Evolutionary conservation across 2,797 vertebrate genomes (phyloP), one percentile per base, ranked within the genome.

Genomic region (Scyliorhinus canicula): DNA sequence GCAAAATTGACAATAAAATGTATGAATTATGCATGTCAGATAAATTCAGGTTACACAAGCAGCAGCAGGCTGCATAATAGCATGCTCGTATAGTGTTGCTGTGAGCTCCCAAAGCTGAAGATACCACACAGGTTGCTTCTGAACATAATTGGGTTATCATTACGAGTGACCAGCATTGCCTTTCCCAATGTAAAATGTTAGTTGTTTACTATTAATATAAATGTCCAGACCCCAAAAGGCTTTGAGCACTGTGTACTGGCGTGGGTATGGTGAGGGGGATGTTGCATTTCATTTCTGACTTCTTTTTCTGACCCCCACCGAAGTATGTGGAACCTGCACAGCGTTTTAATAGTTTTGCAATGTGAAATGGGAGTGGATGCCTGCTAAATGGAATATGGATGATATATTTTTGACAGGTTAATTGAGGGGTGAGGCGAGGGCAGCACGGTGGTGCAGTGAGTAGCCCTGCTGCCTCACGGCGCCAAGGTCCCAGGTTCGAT

Each of bases 11-110:
- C 96, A 96, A 95, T 95, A 95, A 96, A 95, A 93, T 79, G 31
- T 95, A 97, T 98, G 97, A 97, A 97, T 98, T 97, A 98, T 98
- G 96, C 96, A 98, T 97, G 95, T 96, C 96, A 97, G 95, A 96
- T 96, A 96, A 96, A 96, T 95, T 94, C 67, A 94, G 95, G 96
- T 95, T 96, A 96, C 94, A 95, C 95, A 96, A 96, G 96, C 96
- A 97, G 97, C 96, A 97, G 97, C 97, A 96, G 96, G 96, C 97
- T 97, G 96, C 85, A 31, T 90, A 60, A 63, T 95, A 96, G 96
- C 96, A 96, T 95, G 96, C 95, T 95, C 96, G 96, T 95, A 52
- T 96, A 71, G 94, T 97, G 96, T 96, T 96, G 96, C 97, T 96
- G 95, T 95, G 95, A 95, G 95, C 95, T 40, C 47, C 19, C 84